These are phyloP conservation scores for Drosophila neotestacea DNA, from an alignment of 2,888 invertebrate genomes.

Conservation along the genomic window DNA sequence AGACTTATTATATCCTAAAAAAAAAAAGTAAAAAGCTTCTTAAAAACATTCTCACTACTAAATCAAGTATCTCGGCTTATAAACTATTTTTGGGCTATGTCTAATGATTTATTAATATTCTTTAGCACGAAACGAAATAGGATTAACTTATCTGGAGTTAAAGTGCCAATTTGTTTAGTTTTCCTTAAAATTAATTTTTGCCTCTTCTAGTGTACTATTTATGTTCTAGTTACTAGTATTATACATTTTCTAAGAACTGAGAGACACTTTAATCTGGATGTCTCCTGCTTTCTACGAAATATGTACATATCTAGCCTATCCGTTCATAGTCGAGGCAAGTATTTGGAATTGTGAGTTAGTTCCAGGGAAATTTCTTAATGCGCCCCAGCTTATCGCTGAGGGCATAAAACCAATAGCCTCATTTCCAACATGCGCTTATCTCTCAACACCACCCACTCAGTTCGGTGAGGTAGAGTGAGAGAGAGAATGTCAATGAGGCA, in stretches of 20 bases:
- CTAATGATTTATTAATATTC: not conserved
- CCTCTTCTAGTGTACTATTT: slow-evolving; percentile 1
- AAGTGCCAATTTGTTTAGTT: slow-evolving; percentile 10
- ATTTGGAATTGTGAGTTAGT: slow-evolving; percentile 30
- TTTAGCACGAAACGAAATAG: not conserved
- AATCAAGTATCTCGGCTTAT: not conserved
- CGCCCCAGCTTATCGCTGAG: slow-evolving; percentile 28
- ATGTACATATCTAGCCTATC: slow-evolving; percentile 1
- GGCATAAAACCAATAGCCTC: slow-evolving; percentile 35
- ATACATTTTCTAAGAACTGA: not conserved
- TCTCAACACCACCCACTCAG: slow-evolving; percentile 37
- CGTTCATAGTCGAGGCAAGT: slow-evolving; percentile 19
- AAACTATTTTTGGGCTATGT: not conserved
- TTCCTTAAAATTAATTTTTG: not conserved
- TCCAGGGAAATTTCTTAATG: slow-evolving; percentile 40
- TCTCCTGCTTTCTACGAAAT: slow-evolving; percentile 27
- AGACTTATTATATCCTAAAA: no score
- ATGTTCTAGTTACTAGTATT: not conserved
- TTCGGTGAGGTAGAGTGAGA: not conserved
- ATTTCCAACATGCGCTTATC: slow-evolving; percentile 48
- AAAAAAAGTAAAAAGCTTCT: no score
- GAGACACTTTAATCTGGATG: slow-evolving; percentile 7
- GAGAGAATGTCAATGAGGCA: not conserved
- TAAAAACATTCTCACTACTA: no score
- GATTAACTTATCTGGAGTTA: slow-evolving; percentile 1